phyloP scores from a whole-genome alignment of 2,113 vertebrate species.

The Nanorana parkeri region DNA sequence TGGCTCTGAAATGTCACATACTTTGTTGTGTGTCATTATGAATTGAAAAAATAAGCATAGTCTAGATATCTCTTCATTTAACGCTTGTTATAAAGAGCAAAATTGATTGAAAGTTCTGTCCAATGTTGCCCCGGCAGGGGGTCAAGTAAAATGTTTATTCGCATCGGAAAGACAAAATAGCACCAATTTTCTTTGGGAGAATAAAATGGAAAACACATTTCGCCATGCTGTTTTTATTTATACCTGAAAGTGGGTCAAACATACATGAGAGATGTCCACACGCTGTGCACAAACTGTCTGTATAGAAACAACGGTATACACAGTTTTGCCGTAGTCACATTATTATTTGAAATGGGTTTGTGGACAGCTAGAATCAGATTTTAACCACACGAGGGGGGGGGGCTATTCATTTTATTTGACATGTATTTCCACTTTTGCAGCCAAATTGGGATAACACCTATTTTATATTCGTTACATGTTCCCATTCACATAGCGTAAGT shows the following conservation, averaged over 20 bases:
- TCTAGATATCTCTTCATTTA: constrained; percentile 38
- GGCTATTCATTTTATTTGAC: too few relatives aligned
- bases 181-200: constrained; percentile 39
- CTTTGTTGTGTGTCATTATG: constrained; percentile 1
- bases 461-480: too few relatives aligned
- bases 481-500: too few relatives aligned
- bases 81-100: constrained; percentile 40
- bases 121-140: constrained; percentile 32
- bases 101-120: constrained; percentile 48
- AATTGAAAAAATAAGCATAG: constrained; percentile 17
- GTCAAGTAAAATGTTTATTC: constrained; percentile 31
- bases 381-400: too few relatives aligned
- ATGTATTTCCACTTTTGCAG: too few relatives aligned
- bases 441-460: too few relatives aligned
- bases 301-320: constrained; percentile 4
- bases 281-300: background rate
- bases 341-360: background rate
- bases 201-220: constrained; percentile 20
- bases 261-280: background rate
- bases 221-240: constrained; percentile 41
- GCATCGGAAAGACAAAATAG: constrained; percentile 46
- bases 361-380: background rate
- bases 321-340: background rate
- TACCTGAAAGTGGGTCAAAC: constrained; percentile 52
- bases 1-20: background rate